phyloP scores from a whole-genome alignment of 1,140 invertebrate genomes.

The Drosophila miranda region DNA sequence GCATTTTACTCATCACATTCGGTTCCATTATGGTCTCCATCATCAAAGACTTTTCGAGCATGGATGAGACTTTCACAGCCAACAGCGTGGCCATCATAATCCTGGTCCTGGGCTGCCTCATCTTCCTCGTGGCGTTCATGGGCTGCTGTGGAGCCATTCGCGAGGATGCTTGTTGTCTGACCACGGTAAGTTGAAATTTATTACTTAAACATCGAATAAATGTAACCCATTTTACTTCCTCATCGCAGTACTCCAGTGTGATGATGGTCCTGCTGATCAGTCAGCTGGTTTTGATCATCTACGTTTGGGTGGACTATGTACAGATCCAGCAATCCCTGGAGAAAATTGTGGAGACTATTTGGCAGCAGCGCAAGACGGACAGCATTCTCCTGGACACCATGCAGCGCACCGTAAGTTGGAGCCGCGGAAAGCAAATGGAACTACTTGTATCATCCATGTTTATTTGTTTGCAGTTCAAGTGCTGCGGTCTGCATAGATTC shows the following conservation, averaged over 20 bases:
- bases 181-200: conserved; percentile 85
- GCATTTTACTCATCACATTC: conserved; percentile 85
- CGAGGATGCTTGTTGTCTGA: conserved; percentile 90
- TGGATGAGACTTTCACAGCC: conserved; percentile 83
- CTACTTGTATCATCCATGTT: neutral
- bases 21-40: conserved; percentile 85
- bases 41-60: conserved; percentile 82
- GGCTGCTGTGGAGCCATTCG: conserved; percentile 93
- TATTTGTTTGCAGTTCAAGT: conserved; percentile 83
- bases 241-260: conserved; percentile 85
- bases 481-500: conserved; percentile 85
- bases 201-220: neutral
- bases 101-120: conserved; percentile 88
- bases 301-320: conserved; percentile 84
- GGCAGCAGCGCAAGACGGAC: conserved; percentile 57
- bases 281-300: conserved; percentile 85
- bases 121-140: conserved; percentile 91
- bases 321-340: conserved; percentile 82
- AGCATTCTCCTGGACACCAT: conserved; percentile 52
- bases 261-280: conserved; percentile 86
- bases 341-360: conserved; percentile 80
- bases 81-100: conserved; percentile 85
- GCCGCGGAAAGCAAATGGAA: no score
- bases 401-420: conserved; percentile 59
- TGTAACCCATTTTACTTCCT: conserved; percentile 38